Evolutionary conservation across 2,888 invertebrate species (phyloP).

Genomic region (Liodrosophila aerea): DNA sequence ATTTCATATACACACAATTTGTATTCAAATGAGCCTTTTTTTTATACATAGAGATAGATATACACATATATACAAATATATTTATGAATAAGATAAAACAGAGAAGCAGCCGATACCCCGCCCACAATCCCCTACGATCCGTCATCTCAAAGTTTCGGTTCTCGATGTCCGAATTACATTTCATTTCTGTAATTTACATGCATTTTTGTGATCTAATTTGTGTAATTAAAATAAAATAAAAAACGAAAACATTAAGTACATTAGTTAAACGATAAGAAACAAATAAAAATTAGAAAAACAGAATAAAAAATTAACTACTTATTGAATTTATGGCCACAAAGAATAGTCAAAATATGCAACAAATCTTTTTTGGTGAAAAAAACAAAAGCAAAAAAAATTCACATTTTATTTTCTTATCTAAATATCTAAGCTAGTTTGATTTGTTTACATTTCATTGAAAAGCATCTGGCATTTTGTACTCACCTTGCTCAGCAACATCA

Average conservation of each 20-base stretch:
- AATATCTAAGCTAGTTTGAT: conserved; percentile 5
- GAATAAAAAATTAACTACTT: conserved; percentile 38
- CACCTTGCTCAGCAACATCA: conserved; percentile 6
- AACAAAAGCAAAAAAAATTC: too few relatives aligned
- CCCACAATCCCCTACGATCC: conserved; percentile 12
- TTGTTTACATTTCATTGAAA: conserved; percentile 13
- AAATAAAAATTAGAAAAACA: conserved; percentile 42
- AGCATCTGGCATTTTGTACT: neutral
- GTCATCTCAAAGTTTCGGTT: conserved; percentile 41
- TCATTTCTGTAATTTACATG: conserved; percentile 77
- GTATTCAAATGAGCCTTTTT: conserved; percentile 31
- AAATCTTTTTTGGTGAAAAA: conserved; percentile 47
- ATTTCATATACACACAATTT: conserved; percentile 15
- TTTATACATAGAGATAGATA: conserved; percentile 12
- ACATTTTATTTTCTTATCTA: too few relatives aligned
- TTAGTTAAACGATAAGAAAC: conserved; percentile 47
- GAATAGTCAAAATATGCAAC: conserved; percentile 38
- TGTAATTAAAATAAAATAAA: conserved; percentile 77
- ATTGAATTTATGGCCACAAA: conserved; percentile 75
- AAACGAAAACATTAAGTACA: conserved; percentile 45
- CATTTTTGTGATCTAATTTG: conserved; percentile 80
- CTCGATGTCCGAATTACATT: conserved; percentile 56
- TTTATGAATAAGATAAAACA: conserved; percentile 28
- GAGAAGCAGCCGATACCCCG: conserved; percentile 22
- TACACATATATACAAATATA: conserved; percentile 20